These are phyloP conservation scores for Machimus rusticus DNA, from an alignment of 2,888 invertebrate genomes.

Conservation along the genomic window DNA sequence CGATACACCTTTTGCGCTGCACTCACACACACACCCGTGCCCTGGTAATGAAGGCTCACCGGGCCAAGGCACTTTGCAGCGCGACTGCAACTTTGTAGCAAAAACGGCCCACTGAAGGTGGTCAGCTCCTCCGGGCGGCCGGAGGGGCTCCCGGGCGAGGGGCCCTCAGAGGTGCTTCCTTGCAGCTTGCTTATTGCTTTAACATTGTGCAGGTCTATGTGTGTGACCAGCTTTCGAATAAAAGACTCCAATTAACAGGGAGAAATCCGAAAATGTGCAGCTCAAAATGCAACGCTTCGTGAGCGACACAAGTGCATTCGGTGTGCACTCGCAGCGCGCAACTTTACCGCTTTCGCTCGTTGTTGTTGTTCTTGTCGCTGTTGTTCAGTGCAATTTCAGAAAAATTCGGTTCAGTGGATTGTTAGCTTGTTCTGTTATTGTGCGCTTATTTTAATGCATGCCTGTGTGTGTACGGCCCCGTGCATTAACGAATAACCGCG, in stretches of 20 bases:
- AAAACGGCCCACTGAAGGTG: background rate
- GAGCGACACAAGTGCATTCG: conserved; percentile 43
- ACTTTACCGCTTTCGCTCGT: background rate
- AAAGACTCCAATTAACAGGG: conserved; percentile 35
- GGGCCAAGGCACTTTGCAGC: background rate
- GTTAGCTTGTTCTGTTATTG: conserved; percentile 34
- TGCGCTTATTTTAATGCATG: conserved; percentile 1
- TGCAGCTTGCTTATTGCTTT: conserved; percentile 20
- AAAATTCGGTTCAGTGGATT: conserved; percentile 38
- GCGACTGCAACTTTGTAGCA: conserved; percentile 27
- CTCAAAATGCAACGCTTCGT: conserved; percentile 39
- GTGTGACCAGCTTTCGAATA: conserved; percentile 30
- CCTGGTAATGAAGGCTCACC: background rate
- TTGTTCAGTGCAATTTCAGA: conserved; percentile 20
- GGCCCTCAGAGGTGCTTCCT: background rate
- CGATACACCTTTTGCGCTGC: background rate
- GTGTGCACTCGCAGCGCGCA: conserved; percentile 8
- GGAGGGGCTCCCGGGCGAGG: background rate
- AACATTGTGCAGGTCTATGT: background rate
- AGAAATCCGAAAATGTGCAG: conserved; percentile 37
- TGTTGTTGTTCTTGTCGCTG: conserved; percentile 7
- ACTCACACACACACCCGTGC: background rate
- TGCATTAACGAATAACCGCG: conserved; percentile 12
- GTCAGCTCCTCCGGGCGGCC: background rate
- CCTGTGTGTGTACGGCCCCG: background rate